Evolutionary conservation across 2,797 vertebrate genomes (phyloP), one percentile per base, ranked within the genome.

Genomic region (Ctenopoma multispine): DNA sequence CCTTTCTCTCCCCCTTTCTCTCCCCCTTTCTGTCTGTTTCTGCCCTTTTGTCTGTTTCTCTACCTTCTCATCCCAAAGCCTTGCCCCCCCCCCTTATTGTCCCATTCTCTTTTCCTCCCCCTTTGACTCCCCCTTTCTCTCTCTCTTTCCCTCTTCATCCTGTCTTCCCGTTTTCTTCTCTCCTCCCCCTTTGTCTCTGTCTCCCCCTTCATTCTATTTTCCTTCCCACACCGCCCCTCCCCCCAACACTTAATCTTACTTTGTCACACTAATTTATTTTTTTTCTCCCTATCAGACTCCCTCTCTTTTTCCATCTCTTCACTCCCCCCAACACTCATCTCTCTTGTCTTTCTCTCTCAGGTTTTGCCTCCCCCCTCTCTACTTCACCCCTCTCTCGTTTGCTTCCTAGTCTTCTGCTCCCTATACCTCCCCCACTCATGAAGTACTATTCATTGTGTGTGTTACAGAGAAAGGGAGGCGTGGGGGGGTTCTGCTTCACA

Each of bases 401-500:
- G 31, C 31, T 34, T 34, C 31, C 31, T 34, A 4, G 31, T 34
- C 7, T 36, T 3, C 29, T 40, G 17, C 18, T n/a, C 4, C n/a
- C n/a, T n/a, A n/a, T 41, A 0, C 5, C 15, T n/a, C 21, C 24
- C 17, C 40, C 17, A 2, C 21, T 13, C n/a, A n/a, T n/a, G n/a
- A 12, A 34, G 12, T 18, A 11, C 5, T 57, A 11, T 57, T 44
- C 31, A 14, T 38, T 44, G 40, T 51, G 29, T 63, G 34, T n/a
- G 38, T 24, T 46, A 12, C 2, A 38, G 36, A 38, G 10, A 38
- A 13, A 38, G 53, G 8, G 54, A 7, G 40, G 38, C 21, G 54
- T 36, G 53, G 18, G 67, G 11, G 18, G 20, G 56, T 7, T 72
- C 34, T 67, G 24, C 69, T 29, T 86, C 57, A 75, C 72, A 76